phyloP scores from a whole-genome alignment of 1,140 invertebrate genomes.

The Bombus waltoni region DNA sequence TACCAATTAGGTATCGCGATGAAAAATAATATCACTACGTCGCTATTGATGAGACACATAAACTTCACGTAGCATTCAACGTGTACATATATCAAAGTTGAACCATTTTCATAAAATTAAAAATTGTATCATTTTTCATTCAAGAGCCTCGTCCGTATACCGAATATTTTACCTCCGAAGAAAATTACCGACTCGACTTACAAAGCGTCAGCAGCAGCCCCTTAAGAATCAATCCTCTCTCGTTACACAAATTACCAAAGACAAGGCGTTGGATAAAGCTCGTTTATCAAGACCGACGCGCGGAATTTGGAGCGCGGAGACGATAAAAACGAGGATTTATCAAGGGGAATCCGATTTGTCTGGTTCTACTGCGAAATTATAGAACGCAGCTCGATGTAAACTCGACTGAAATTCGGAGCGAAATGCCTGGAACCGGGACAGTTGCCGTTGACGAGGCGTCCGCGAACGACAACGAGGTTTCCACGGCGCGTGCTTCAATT shows the following conservation, averaged over 20 bases:
- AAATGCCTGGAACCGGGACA: background rate
- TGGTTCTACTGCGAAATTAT: background rate
- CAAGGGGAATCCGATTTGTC: slow-evolving; percentile 2
- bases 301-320: background rate
- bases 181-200: background rate
- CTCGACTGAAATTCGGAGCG: background rate
- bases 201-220: background rate
- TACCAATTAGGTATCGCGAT: background rate
- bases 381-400: background rate
- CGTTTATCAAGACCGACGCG: background rate
- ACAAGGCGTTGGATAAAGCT: background rate
- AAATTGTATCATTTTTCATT: background rate
- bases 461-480: slow-evolving; percentile 29
- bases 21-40: background rate
- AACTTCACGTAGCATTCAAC: background rate
- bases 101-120: background rate
- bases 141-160: background rate
- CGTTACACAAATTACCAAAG: background rate
- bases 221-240: background rate
- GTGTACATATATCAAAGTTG: too few species aligned
- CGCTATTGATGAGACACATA: background rate
- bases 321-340: slow-evolving; percentile 7
- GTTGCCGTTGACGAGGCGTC: slow-evolving; percentile 12
- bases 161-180: background rate
- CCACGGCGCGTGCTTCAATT: slow-evolving; percentile 41